Base-by-base conservation (phyloP, 2,888 invertebrate genomes). In the Acanthococcus lagerstroemiae region DNA sequence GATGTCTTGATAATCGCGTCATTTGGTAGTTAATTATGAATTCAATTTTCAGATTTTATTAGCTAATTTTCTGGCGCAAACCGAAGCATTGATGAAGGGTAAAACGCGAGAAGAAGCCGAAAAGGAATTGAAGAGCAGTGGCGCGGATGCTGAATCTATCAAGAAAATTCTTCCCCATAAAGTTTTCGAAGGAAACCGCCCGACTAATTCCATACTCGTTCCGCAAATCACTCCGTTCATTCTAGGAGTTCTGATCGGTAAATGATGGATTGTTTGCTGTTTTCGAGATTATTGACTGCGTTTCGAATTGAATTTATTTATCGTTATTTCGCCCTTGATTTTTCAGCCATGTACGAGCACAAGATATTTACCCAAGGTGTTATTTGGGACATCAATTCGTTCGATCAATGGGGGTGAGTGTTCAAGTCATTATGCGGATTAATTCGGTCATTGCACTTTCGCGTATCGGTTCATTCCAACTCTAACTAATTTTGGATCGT, bases 341-440 rank as follows among this genome's bases (percentile, higher is more conserved):
- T n/a, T 79, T 55, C 78, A 92, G 97, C 94, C 0, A 83, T 93
- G 80, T 99, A 99, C 77, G 99, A 99, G 76, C 96, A 96, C 78
- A 99, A 99, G 79, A 99, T 99, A 73, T 99, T 99, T 80, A 88
- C 90, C 0, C 99, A 99, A 77, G 99, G 99, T 50, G 86, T 94
- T 55, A 90, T 99, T 73, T 99, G 99, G 99, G 92, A 97, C 78
- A 95, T 99, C 75, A 99, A 99, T 78, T 97, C 97, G 0, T 99
- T 89, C 77, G 99, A 99, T 80, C 99, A 99, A 75, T 99, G 97
- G 96, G 99, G 99, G 86, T 86, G 76, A 78, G 82, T 77, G 54
- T n/a, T n/a, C n/a, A n/a, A n/a, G n/a, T n/a, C n/a, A n/a, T n/a
- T n/a, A n/a, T n/a, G n/a, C n/a, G n/a, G n/a, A n/a, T n/a, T n/a